Evolutionary conservation across 92 coral and sea anemone species (phyloP), one percentile per base, ranked within the genome.

Genomic region (Muricea muricata): DNA sequence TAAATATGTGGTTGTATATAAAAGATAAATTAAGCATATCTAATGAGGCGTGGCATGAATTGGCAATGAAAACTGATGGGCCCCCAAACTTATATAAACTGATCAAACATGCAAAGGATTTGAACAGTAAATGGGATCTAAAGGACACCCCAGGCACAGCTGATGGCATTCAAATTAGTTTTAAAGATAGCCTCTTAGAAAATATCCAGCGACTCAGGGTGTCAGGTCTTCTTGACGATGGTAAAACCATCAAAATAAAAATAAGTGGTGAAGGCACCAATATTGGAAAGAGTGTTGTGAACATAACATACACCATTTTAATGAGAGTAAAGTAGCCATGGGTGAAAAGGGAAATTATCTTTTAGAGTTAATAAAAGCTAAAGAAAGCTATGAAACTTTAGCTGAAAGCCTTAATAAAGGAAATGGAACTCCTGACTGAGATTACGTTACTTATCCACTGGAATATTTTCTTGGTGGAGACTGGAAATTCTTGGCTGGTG

Each of bases 121-220:
- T 85, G 26, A 87, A 90, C 52, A 58, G 35, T 1, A 83, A 60
- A 7, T 91, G 90, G 88, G 67, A 67, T 71, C 25, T 85, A 17
- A 81, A 73, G 54, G 79, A 75, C 24, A 85, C 93, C 68, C 85
- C 85, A 35, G 93, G 85, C 13, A 85, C 75, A 13, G 61, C 81
- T 63, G 90, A 81, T 14, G 93, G 90, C 46, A 32, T 75, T 14
- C 93, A 90, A 70, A 58, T 80, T 5, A 83, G 85, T 33, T 89
- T 90, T 46, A 30, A 57, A 8, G 87, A 81, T 2, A 82, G 90
- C 58, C 39, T 81, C 9, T 25, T 23, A 3, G 81, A 86, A 31
- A 84, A 86, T 24, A 66, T 81, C 24, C 52, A 46, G 55, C 35
- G 83, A 12, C 68, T 85, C 2, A 75, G 47, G 24, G 60, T 61